phyloP scores from a whole-genome alignment of 2,113 vertebrate species.

The Crotalus tigris region DNA sequence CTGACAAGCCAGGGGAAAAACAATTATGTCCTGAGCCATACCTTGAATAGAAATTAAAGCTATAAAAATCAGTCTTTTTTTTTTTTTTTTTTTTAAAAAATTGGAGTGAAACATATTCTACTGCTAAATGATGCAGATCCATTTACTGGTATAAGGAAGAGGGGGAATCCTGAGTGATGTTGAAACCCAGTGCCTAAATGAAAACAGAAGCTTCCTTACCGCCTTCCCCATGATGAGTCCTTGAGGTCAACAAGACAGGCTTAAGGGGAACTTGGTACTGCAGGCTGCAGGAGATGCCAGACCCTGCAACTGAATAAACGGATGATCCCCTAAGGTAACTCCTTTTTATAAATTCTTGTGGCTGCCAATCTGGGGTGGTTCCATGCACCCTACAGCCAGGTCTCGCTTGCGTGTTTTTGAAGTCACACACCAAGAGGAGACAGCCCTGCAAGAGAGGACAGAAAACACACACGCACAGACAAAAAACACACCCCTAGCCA shows the following conservation, averaged over 20 bases:
- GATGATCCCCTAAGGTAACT: not conserved
- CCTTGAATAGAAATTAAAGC: not conserved
- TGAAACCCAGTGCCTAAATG: not conserved
- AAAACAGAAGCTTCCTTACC: not conserved
- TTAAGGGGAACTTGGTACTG: not conserved
- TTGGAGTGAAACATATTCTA: not conserved
- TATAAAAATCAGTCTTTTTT: not conserved
- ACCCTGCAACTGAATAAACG: not conserved
- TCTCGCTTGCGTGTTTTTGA: not conserved
- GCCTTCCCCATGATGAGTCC: constrained; percentile 12
- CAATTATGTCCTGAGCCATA: not conserved
- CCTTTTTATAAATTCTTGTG: constrained; percentile 25
- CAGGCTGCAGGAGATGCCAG: not conserved
- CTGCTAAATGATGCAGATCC: not conserved
- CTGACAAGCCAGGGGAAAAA: not conserved
- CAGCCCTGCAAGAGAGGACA: not conserved
- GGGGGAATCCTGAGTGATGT: not conserved
- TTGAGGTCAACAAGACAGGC: not conserved
- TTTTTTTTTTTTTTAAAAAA: not conserved
- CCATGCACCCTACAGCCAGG: not conserved
- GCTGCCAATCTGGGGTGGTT: not conserved
- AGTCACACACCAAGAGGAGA: constrained; percentile 20
- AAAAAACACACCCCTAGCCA: not conserved
- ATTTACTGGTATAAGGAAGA: not conserved
- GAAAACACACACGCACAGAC: not conserved